Evolutionary conservation across 2,113 vertebrate species (phyloP).

Genomic region (Pelodiscus sinensis): DNA sequence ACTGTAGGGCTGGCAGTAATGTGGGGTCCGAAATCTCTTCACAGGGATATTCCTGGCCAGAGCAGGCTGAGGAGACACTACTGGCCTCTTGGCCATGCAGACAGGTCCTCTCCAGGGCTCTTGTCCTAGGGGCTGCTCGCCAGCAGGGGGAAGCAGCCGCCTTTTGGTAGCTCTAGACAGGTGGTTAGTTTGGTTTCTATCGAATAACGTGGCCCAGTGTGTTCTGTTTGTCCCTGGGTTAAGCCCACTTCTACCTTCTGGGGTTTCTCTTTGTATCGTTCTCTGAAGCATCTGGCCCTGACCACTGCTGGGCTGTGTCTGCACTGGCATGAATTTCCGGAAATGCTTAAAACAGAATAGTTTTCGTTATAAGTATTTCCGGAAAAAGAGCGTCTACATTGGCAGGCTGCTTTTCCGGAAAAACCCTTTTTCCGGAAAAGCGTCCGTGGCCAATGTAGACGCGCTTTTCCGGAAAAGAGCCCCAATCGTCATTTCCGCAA

Average conservation of each 20-base stretch:
- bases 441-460: no score
- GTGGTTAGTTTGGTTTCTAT: not conserved
- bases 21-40: not conserved
- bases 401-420: no score
- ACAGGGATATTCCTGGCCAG: not conserved
- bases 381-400: no score
- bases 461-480: no score
- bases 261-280: not conserved
- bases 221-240: not conserved
- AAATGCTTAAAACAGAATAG: no score
- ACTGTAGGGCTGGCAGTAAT: not conserved
- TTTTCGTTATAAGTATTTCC: no score
- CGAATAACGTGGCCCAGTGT: not conserved
- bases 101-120: not conserved
- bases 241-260: not conserved
- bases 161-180: not conserved
- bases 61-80: not conserved
- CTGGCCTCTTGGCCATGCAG: not conserved
- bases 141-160: not conserved
- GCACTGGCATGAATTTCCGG: no score
- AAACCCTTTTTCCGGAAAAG: no score
- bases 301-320: no score
- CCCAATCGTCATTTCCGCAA: no score
- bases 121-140: not conserved
- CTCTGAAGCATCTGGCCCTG: not conserved